Conservation (phyloP, 2,113 vertebrate genomes). For the Microtus richardsoni region DNA sequence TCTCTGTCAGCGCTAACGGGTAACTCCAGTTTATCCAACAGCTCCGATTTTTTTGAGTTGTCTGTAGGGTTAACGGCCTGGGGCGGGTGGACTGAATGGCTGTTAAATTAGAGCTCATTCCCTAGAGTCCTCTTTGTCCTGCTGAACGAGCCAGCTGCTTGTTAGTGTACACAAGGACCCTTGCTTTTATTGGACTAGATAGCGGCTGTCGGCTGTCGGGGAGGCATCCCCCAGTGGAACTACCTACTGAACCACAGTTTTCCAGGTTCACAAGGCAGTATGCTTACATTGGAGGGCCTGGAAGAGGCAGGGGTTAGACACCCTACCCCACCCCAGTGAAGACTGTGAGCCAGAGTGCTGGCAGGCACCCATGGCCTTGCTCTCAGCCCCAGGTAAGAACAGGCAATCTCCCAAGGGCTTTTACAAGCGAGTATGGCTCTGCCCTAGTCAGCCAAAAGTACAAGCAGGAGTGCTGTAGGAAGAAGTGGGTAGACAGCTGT, state of each 20-base stretch:
- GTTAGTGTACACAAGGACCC: neutral
- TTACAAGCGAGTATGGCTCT: neutral
- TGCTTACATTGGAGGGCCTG: neutral
- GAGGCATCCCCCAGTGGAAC: neutral
- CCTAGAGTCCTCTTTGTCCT: neutral
- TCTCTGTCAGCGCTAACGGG: neutral
- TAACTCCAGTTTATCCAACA: neutral
- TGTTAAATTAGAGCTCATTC: neutral
- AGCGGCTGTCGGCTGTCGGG: neutral
- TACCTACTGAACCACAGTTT: neutral
- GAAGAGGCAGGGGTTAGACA: neutral
- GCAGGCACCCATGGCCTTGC: too few species aligned
- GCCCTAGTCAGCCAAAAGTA: neutral
- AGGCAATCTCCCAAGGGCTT: neutral
- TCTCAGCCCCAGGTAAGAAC: neutral
- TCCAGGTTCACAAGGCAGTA: neutral
- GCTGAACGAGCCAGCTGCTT: neutral
- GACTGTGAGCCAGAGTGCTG: neutral
- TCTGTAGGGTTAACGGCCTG: neutral
- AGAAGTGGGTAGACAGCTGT: neutral
- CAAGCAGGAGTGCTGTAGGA: neutral
- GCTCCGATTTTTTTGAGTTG: neutral
- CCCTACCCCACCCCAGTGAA: neutral
- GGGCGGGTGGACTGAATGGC: neutral
- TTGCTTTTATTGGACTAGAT: neutral